A percentile compares a stretch with the other conserved stretches of the same genome.
Conservation (phyloP, 2,888 invertebrate genomes). For the Andrena bucephala region DNA sequence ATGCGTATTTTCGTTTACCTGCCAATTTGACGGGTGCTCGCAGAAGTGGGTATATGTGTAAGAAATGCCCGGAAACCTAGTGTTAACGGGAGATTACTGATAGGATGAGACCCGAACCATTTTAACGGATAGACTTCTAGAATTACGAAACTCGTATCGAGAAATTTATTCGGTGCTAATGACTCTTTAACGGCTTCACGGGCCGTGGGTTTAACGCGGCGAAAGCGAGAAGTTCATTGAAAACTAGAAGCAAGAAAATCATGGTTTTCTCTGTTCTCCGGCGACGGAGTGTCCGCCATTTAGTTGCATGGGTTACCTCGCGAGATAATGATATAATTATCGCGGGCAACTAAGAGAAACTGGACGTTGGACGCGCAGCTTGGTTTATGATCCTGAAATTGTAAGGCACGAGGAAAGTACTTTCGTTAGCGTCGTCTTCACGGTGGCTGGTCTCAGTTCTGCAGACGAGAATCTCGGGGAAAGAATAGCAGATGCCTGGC, state of each 20-base stretch:
- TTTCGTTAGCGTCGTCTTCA: conserved; percentile 51
- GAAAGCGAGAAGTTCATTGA: conserved; percentile 35
- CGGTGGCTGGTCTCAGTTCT: conserved; percentile 34
- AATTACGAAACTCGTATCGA: conserved; percentile 10
- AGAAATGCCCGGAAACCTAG: too few species aligned
- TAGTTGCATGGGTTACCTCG: conserved; percentile 17
- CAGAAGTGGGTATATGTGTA: too few species aligned
- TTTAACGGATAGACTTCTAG: neutral
- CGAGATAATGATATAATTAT: conserved; percentile 47
- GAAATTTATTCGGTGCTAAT: conserved; percentile 36
- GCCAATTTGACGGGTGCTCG: too few species aligned
- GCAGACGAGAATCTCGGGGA: conserved; percentile 11
- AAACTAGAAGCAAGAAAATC: conserved; percentile 28
- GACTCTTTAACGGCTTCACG: conserved; percentile 36
- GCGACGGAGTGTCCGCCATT: conserved; percentile 10
- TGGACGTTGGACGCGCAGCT: conserved; percentile 19
- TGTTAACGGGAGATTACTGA: too few species aligned
- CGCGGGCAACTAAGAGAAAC: conserved; percentile 51
- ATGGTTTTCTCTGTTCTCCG: conserved; percentile 41
- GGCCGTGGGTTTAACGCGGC: conserved; percentile 12
- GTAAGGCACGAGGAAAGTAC: conserved; percentile 36
- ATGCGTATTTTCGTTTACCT: too few species aligned
- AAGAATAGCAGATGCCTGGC: conserved; percentile 17
- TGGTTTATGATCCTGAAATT: conserved; percentile 62
- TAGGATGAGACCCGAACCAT: neutral